Conservation (phyloP, 1,140 invertebrate genomes). For the Trichogramma pretiosum region DNA sequence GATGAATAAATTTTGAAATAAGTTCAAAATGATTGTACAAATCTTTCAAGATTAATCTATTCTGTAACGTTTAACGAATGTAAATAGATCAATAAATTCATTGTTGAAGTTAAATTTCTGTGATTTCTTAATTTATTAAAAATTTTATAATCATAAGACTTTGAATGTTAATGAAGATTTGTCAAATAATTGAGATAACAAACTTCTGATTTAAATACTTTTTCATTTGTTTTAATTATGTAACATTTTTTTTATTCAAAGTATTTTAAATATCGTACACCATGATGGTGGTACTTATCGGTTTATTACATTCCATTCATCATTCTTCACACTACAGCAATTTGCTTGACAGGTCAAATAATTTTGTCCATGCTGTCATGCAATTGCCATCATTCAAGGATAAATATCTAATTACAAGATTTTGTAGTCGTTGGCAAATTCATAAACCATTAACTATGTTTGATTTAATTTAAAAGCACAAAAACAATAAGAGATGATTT, state of each 20-base stretch:
- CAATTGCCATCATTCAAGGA: conserved; percentile 2
- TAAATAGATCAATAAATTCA: too few relatives aligned
- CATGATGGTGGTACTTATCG: conserved; percentile 13
- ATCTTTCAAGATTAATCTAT: too few relatives aligned
- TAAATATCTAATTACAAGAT: conserved; percentile 5
- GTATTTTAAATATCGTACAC: conserved; percentile 19
- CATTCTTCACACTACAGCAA: conserved; percentile 10
- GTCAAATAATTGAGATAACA: not conserved
- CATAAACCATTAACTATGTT: conserved; percentile 4
- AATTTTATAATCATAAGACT: too few relatives aligned
- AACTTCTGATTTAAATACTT: conserved; percentile 13
- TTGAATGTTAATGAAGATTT: not conserved
- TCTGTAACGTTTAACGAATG: too few relatives aligned
- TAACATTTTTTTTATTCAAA: conserved; percentile 20
- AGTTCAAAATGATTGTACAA: too few relatives aligned
- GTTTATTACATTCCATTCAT: conserved; percentile 19
- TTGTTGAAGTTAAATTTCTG: too few relatives aligned
- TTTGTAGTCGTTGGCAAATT: conserved; percentile 5
- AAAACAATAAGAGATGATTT: conserved; percentile 13
- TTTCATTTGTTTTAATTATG: conserved; percentile 19
- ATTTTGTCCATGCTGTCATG: conserved; percentile 12
- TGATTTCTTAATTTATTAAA: too few relatives aligned
- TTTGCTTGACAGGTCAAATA: conserved; percentile 13
- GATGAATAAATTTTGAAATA: too few relatives aligned
- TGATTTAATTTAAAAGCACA: conserved; percentile 15